Percentiles rank a stretch among this genome's conserved stretches.
phyloP scores from a whole-genome alignment of 2,113 vertebrate genomes.

The Drymodes brunneopygia region DNA sequence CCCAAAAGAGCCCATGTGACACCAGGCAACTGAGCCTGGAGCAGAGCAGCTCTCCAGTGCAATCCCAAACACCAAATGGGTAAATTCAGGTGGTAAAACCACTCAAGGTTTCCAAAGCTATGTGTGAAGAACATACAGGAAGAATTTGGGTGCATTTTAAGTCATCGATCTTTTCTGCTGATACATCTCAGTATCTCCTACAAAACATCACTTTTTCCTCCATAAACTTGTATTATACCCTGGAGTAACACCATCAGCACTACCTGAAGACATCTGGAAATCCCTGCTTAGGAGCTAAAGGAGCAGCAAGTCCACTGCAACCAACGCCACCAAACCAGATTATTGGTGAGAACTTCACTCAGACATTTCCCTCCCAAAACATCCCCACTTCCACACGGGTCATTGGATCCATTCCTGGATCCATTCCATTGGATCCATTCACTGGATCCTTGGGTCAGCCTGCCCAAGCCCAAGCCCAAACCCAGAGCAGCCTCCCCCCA shows the following conservation, averaged over 20 bases:
- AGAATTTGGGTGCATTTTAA: not conserved
- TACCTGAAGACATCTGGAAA: not conserved
- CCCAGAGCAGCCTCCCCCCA: not conserved
- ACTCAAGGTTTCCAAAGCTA: not conserved
- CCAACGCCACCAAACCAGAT: not conserved
- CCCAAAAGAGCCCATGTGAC: not conserved
- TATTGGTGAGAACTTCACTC: not conserved
- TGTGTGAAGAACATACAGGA: not conserved
- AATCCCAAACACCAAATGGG: not conserved
- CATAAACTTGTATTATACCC: not conserved
- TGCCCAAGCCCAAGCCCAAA: no score
- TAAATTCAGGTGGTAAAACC: not conserved
- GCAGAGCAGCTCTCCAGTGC: not conserved
- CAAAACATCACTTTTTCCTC: not conserved
- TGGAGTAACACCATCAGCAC: not conserved
- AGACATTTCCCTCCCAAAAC: not conserved
- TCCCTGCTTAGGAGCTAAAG: not conserved
- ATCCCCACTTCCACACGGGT: fast-evolving
- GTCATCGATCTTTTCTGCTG: not conserved
- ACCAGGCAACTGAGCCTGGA: not conserved
- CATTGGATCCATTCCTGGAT: not conserved
- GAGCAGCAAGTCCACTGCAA: not conserved
- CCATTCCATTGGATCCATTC: no score
- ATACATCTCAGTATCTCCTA: not conserved
- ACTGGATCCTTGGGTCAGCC: no score